Base-by-base conservation (phyloP, 2,888 invertebrate genomes). In the Tanytarsus gracilentus region DNA sequence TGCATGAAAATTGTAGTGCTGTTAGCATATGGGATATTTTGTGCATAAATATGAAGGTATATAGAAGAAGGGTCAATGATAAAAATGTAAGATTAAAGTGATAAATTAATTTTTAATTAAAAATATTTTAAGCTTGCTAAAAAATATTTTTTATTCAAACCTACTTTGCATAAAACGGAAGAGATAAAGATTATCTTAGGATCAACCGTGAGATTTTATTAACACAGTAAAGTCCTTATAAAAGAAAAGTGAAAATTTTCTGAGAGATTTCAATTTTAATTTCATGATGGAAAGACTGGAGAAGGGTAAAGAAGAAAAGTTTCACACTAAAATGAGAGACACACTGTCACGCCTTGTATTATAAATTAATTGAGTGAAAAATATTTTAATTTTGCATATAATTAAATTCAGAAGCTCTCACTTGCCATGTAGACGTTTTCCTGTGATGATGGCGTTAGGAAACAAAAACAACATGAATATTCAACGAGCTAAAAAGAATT, bases 341-440 rank as follows among this genome's bases (percentile, higher is more conserved):
- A 16, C 14, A 18, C 29, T 52, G 52, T 50, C 50, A 50, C 25
- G 50, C 9, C n/a, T 25, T 29, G 8, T 52, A 52, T 52, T 30
- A 29, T 52, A 52, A 52, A 21, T 52, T 52, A 52, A 52, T 52
- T 52, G 52, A 52, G 52, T 29, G 33, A 29, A 52, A 52, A 52
- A 52, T 52, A 30, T 52, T 36, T 36, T 36, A 36, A 36, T 36
- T 36, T 52, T 52, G 52, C 29, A 30, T 52, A 16, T 52, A 52
- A 52, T 52, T 52, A 52, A 52, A 52, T 30, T 52, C 33, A 30
- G 36, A 36, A 36, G 36, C 36, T 14, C 16, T 16, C n/a, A n/a
- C n/a, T n/a, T 14, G 36, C 9, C 16, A 14, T 36, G n/a, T 4
- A 36, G 16, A 36, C 16, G 36, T 9, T 9, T 29, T 29, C 5